Percentiles rank a stretch among this genome's conserved stretches.
phyloP scores from a whole-genome alignment of 2,888 invertebrate species.

The Bursaphelenchus okinawaensis region DNA sequence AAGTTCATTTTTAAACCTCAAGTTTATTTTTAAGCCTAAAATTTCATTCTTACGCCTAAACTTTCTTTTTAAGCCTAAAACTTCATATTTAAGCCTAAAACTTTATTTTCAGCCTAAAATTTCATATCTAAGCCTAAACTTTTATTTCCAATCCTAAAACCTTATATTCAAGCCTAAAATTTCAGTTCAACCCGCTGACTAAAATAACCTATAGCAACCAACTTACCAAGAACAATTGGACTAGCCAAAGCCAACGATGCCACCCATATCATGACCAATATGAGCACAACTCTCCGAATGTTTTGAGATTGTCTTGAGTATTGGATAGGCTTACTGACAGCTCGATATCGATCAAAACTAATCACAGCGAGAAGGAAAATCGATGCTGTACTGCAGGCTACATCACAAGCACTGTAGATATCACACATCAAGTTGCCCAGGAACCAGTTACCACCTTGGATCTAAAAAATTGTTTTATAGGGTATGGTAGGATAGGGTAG shows the following conservation, averaged over 20 bases:
- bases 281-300: constrained; percentile 78
- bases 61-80: no score
- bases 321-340: constrained; percentile 96
- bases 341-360: constrained; percentile 68
- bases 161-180: no score
- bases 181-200: no score
- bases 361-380: constrained; percentile 63
- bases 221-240: constrained; percentile 89
- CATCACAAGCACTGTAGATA: constrained; percentile 62
- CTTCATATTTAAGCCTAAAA: no score
- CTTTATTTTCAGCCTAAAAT: neutral
- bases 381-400: constrained; percentile 62
- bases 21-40: no score
- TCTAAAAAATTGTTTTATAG: no score
- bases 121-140: neutral
- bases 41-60: no score
- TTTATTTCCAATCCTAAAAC: no score
- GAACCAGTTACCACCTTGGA: constrained; percentile 59
- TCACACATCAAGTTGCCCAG: constrained; percentile 61
- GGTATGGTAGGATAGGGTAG: no score
- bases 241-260: constrained; percentile 87
- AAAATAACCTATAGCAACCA: no score
- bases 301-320: constrained; percentile 97
- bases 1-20: no score
- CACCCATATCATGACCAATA: constrained; percentile 89